These are phyloP conservation scores for Lymantria monacha DNA, from an alignment of 2,888 invertebrate species.

Conservation along the genomic window DNA sequence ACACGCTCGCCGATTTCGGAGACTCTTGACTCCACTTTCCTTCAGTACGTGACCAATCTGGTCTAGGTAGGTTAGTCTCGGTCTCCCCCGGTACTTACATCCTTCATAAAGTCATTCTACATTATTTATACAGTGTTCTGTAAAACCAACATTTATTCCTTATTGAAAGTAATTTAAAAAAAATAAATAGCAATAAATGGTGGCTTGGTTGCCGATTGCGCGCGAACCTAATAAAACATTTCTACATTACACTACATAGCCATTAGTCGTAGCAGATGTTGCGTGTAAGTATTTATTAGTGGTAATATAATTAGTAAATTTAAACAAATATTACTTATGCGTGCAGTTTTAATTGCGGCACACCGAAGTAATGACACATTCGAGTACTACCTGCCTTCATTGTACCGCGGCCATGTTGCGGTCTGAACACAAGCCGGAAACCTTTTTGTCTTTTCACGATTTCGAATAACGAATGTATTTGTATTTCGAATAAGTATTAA, in stretches of 20 bases:
- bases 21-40: no score
- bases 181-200: no score
- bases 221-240: conserved; percentile 65
- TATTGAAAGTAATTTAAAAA: no score
- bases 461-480: conserved; percentile 12
- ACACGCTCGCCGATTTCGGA: no score
- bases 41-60: no score
- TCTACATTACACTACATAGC: conserved; percentile 54
- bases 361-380: conserved; percentile 57
- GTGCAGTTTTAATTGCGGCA: conserved; percentile 70
- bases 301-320: conserved; percentile 75
- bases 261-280: conserved; percentile 72
- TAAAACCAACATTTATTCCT: no score
- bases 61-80: no score
- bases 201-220: conserved; percentile 32
- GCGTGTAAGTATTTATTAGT: conserved; percentile 74
- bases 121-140: no score
- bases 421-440: conserved; percentile 39
- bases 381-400: conserved; percentile 37
- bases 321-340: conserved; percentile 77
- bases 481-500: not conserved
- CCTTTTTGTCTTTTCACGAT: conserved; percentile 25
- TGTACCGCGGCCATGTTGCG: conserved; percentile 29
- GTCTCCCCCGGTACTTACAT: no score
- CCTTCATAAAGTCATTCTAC: no score